These are phyloP conservation scores for Caenorhabditis plicata DNA, from an alignment of 2,888 invertebrate species.

Conservation along the genomic window DNA sequence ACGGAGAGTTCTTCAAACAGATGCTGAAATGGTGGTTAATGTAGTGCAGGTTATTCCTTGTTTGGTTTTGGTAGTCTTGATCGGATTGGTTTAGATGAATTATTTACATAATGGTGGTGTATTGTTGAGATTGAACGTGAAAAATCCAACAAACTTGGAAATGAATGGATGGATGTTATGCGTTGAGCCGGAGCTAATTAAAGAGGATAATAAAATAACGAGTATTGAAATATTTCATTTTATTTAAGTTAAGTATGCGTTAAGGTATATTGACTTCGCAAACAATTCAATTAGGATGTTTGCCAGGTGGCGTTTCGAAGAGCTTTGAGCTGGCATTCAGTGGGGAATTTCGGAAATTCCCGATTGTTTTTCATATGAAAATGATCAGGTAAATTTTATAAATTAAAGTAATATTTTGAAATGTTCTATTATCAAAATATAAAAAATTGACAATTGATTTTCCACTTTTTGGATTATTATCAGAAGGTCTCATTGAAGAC, in stretches of 20 bases:
- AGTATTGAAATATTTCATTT: too few relatives aligned
- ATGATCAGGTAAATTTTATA: conserved; percentile 10
- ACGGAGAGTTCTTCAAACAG: background rate
- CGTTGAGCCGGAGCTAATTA: background rate
- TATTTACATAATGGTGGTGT: conserved; percentile 13
- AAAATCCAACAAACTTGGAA: conserved; percentile 11
- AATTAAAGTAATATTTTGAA: too few relatives aligned
- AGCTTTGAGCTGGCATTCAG: conserved; percentile 11
- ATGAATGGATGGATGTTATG: conserved; percentile 15
- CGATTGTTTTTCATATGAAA: conserved; percentile 12
- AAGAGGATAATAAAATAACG: too few relatives aligned
- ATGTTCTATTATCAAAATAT: too few relatives aligned
- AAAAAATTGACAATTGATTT: too few relatives aligned
- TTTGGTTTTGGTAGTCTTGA: background rate
- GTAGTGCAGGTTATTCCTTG: background rate
- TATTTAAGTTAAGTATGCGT: too few relatives aligned
- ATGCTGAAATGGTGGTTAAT: conserved; percentile 1
- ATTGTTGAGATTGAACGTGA: conserved; percentile 9
- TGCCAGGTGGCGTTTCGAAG: conserved; percentile 16
- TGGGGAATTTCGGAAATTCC: conserved; percentile 2
- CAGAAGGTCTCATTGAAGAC: too few relatives aligned
- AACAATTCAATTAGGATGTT: conserved; percentile 11
- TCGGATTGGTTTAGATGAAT: background rate
- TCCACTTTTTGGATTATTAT: too few relatives aligned
- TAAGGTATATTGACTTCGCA: too few relatives aligned